Conservation (phyloP, 1,140 invertebrate species). For the Odontomachus brunneus region DNA sequence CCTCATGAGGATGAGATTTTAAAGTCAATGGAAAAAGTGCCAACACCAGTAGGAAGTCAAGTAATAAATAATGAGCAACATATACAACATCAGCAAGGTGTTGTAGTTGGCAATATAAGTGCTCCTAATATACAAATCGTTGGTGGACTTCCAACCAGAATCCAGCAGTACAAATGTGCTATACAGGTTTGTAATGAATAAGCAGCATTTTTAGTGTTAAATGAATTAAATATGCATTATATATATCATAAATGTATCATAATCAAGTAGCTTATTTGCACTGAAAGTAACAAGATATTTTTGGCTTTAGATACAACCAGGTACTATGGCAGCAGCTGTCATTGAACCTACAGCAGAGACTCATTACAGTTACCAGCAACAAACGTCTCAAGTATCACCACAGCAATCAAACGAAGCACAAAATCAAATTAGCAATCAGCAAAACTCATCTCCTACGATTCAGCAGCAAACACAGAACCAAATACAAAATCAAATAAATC, state of each 20-base stretch:
- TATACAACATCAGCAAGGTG: constrained; percentile 80
- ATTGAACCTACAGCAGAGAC: constrained; percentile 83
- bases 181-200: constrained; percentile 83
- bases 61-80: constrained; percentile 73
- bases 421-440: constrained; percentile 81
- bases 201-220: constrained; percentile 8
- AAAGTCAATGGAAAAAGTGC: constrained; percentile 79
- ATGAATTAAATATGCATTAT: background rate
- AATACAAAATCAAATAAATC: constrained; percentile 83
- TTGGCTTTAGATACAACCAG: constrained; percentile 81
- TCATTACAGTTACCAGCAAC: constrained; percentile 83
- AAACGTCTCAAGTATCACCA: constrained; percentile 81
- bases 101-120: constrained; percentile 86
- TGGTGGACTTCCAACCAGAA: constrained; percentile 83
- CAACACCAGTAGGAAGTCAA: constrained; percentile 60
- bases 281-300: background rate
- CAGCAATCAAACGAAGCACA: constrained; percentile 80
- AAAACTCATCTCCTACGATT: constrained; percentile 78
- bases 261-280: background rate
- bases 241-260: background rate
- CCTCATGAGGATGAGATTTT: constrained; percentile 76
- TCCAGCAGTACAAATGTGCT: constrained; percentile 86
- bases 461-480: constrained; percentile 83
- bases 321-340: constrained; percentile 81
- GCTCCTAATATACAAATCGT: constrained; percentile 86